Conservation (phyloP, 2,797 vertebrate species). For the Petrocephalus schoutedeni region DNA sequence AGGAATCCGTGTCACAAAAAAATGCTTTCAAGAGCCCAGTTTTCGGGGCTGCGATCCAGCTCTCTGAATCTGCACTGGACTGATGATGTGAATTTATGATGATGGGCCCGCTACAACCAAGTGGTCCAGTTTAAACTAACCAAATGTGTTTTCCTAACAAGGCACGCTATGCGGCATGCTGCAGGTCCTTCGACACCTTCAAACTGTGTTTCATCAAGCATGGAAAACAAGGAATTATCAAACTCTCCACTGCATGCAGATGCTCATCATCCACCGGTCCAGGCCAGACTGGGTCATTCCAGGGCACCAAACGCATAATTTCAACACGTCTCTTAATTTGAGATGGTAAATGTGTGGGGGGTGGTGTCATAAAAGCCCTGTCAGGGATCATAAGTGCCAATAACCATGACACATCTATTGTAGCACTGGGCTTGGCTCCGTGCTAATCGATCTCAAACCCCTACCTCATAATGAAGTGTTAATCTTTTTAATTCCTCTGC, state of each 20-base stretch:
- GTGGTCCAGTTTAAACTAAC: neutral
- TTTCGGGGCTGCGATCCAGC: neutral
- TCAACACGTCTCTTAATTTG: neutral
- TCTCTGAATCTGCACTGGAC: neutral
- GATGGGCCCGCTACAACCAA: neutral
- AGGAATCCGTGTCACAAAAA: neutral
- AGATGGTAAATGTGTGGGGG: neutral
- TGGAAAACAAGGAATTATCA: neutral
- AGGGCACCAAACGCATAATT: too few relatives aligned
- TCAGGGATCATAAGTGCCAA: constrained; percentile 55
- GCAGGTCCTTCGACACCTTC: neutral
- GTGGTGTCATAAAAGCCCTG: constrained; percentile 56
- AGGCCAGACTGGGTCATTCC: neutral
- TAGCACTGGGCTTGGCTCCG: constrained; percentile 63
- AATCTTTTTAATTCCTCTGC: constrained; percentile 71
- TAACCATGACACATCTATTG: constrained; percentile 62
- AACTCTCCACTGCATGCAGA: neutral
- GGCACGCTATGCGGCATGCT: neutral
- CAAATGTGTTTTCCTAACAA: neutral
- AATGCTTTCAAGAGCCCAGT: neutral
- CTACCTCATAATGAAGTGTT: constrained; percentile 72
- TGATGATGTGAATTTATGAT: neutral
- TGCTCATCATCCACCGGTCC: neutral
- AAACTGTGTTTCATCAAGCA: neutral
- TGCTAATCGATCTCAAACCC: constrained; percentile 58